Conservation (phyloP, 2,888 invertebrate genomes). For the Rhagium mordax region DNA sequence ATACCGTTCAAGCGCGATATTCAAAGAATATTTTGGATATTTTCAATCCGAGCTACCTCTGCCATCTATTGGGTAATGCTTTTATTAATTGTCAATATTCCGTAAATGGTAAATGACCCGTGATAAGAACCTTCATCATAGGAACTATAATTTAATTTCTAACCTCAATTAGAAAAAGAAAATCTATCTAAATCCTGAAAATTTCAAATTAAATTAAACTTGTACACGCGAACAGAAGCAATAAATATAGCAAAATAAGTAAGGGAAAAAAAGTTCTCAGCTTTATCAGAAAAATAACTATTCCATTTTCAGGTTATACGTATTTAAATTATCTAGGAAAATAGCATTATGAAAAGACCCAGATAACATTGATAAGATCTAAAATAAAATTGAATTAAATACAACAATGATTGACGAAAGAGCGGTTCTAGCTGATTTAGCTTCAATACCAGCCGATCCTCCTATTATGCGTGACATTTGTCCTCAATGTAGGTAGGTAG, state of each 20-base stretch:
- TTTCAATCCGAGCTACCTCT: no score
- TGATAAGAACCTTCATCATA: no score
- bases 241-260: background rate
- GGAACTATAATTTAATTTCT: no score
- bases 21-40: no score
- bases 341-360: conserved; percentile 1
- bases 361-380: background rate
- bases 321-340: background rate
- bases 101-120: no score
- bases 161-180: no score
- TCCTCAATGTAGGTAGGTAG: conserved; percentile 80
- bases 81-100: no score
- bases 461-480: conserved; percentile 82
- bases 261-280: background rate
- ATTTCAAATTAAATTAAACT: no score
- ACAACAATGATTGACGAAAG: conserved; percentile 48
- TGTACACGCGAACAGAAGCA: background rate
- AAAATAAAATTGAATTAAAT: background rate
- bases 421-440: conserved; percentile 80
- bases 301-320: background rate
- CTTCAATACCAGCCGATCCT: conserved; percentile 83
- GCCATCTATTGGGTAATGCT: no score
- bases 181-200: no score
- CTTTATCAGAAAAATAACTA: background rate
- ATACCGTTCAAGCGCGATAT: no score